A percentile compares a stretch with the other conserved stretches of the same genome.
Conservation (phyloP, 2,888 invertebrate species). For the Acanthococcus lagerstroemiae region DNA sequence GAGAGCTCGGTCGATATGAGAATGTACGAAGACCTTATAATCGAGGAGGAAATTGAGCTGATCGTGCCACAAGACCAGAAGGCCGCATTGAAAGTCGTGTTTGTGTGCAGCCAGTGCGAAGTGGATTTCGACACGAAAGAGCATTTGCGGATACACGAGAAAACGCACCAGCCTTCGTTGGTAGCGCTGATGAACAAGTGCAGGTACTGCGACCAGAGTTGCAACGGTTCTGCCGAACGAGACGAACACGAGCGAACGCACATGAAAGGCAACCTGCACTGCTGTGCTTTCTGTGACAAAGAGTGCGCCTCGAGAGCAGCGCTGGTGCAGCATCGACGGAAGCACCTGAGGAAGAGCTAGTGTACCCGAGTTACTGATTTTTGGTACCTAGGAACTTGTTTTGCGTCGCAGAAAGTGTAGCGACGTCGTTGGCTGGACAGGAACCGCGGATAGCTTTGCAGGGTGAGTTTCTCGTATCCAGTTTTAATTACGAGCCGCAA, state of each 20-base stretch:
- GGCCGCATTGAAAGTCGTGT: not conserved
- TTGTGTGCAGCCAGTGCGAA: not conserved
- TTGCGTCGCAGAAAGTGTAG: too few relatives aligned
- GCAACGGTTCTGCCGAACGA: not conserved
- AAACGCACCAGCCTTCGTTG: not conserved
- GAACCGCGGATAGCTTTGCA: too few relatives aligned
- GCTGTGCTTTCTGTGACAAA: not conserved
- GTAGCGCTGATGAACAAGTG: too few relatives aligned
- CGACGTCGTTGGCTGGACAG: too few relatives aligned
- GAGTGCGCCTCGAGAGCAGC: not conserved
- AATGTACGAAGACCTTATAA: not conserved
- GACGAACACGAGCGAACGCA: not conserved
- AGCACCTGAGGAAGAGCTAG: too few relatives aligned
- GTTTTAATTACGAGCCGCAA: too few relatives aligned
- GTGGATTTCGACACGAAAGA: not conserved
- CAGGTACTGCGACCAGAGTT: not conserved
- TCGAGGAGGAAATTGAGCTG: not conserved
- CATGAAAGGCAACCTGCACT: not conserved
- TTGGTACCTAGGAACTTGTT: too few relatives aligned
- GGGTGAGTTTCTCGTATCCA: too few relatives aligned
- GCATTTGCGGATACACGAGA: not conserved
- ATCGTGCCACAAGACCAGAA: not conserved
- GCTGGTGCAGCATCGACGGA: not conserved
- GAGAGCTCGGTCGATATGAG: not conserved
- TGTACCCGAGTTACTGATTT: too few relatives aligned